phyloP scores from a whole-genome alignment of 2,797 vertebrate species.

The Hydrolagus colliei region DNA sequence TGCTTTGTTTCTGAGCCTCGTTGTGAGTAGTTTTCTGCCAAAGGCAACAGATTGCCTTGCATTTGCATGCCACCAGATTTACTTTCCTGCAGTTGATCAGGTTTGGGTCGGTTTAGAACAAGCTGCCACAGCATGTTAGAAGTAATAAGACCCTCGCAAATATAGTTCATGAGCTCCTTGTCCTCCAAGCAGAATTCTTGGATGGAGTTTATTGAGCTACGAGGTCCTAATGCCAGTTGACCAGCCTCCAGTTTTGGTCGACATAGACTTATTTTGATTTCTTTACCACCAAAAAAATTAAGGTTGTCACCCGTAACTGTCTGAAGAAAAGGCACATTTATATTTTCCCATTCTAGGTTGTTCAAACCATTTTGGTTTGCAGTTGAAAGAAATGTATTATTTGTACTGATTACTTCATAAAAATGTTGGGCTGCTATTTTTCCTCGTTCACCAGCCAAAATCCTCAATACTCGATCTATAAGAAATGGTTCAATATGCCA shows the following conservation, averaged over 20 bases:
- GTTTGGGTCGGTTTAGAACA: conserved; percentile 35
- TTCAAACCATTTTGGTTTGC: conserved; percentile 11
- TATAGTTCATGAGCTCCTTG: conserved; percentile 41
- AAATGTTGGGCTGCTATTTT: conserved; percentile 44
- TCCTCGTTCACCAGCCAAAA: conserved; percentile 49
- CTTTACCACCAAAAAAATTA: conserved; percentile 1
- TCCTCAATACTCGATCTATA: conserved; percentile 44
- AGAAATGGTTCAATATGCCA: conserved; percentile 38
- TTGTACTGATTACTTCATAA: conserved; percentile 44
- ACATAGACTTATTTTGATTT: neutral
- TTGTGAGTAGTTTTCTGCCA: neutral
- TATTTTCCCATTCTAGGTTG: neutral
- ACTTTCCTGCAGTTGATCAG: conserved; percentile 30
- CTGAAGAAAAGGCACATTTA: conserved; percentile 25
- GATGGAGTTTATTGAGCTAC: conserved; percentile 34
- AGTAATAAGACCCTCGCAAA: conserved; percentile 48
- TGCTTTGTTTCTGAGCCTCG: neutral
- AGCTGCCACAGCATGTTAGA: conserved; percentile 48
- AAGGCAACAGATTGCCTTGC: neutral
- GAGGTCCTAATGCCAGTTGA: neutral
- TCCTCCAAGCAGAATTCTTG: conserved; percentile 39
- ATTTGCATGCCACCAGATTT: neutral
- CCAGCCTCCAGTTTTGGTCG: conserved; percentile 19
- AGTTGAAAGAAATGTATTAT: conserved; percentile 35
- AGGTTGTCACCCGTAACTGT: neutral